Percentiles rank a stretch among this genome's conserved stretches.
phyloP scores from a whole-genome alignment of 2,797 vertebrate genomes.

The Nannoperca obscura region DNA sequence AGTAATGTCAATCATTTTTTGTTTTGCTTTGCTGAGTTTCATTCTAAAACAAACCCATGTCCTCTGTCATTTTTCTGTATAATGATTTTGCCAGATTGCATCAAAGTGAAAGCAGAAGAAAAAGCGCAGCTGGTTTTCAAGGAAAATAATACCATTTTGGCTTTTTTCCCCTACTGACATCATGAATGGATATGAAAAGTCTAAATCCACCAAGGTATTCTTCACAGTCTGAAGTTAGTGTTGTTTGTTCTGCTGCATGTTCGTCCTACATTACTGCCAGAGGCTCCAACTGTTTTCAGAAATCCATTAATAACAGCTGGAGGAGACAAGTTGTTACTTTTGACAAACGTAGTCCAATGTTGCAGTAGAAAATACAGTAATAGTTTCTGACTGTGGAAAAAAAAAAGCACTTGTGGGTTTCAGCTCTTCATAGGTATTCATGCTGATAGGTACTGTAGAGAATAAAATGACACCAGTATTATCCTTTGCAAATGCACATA shows the following conservation, averaged over 20 bases:
- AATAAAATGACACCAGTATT: slow-evolving; percentile 28
- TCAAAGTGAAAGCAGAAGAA: slow-evolving; percentile 34
- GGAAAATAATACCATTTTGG: slow-evolving; percentile 32
- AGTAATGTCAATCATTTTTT: slow-evolving; percentile 42
- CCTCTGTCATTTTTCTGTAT: slow-evolving; percentile 24
- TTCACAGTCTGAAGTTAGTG: slow-evolving; percentile 43
- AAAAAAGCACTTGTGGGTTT: slow-evolving; percentile 19
- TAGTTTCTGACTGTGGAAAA: slow-evolving; percentile 21
- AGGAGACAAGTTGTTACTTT: slow-evolving; percentile 58
- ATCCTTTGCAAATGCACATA: slow-evolving; percentile 22
- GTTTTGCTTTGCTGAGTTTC: slow-evolving; percentile 29
- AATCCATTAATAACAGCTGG: slow-evolving; percentile 63
- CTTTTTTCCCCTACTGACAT: slow-evolving; percentile 28
- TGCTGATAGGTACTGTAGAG: slow-evolving; percentile 6
- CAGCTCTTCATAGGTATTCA: slow-evolving; percentile 16
- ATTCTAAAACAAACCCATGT: slow-evolving; percentile 32
- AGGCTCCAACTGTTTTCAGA: slow-evolving; percentile 53
- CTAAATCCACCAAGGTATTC: slow-evolving; percentile 47
- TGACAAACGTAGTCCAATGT: slow-evolving; percentile 47
- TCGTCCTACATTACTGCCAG: slow-evolving; percentile 55
- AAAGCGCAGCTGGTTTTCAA: slow-evolving; percentile 28
- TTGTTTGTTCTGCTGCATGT: slow-evolving; percentile 57
- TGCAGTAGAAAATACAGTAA: slow-evolving; percentile 38
- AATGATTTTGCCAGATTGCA: slow-evolving; percentile 40
- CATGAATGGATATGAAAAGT: slow-evolving; percentile 55